Evolutionary conservation across 2,888 invertebrate species (phyloP).

Genomic region (Drosophila villosipedis): DNA sequence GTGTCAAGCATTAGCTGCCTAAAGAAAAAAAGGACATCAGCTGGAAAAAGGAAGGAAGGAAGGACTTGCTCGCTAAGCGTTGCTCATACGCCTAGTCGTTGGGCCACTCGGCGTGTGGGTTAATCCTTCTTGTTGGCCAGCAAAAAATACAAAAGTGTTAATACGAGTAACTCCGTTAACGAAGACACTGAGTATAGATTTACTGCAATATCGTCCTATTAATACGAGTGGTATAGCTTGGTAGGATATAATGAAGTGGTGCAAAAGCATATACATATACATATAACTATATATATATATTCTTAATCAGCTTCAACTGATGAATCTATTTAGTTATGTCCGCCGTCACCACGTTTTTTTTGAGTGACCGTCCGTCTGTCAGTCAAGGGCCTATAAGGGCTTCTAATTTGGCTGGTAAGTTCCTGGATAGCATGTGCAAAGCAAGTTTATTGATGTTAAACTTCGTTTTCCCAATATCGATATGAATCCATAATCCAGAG

Average conservation of each 20-base stretch:
- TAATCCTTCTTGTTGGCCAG: conserved; percentile 21
- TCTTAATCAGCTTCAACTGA: background rate
- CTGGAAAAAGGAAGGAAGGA: background rate
- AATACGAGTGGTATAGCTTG: background rate
- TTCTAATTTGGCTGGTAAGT: too few relatives aligned
- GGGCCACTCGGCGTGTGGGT: background rate
- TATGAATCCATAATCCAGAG: background rate
- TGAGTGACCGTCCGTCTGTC: background rate
- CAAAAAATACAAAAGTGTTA: conserved; percentile 9
- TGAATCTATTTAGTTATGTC: background rate
- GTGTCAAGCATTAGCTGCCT: conserved; percentile 43
- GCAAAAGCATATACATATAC: background rate
- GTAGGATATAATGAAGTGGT: background rate
- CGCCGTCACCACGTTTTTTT: background rate
- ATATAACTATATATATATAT: background rate
- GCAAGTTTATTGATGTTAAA: background rate
- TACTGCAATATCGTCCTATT: background rate
- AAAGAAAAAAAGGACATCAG: conserved; percentile 32
- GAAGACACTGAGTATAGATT: background rate
- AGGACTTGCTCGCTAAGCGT: background rate
- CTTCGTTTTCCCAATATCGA: background rate
- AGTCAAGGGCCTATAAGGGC: too few relatives aligned
- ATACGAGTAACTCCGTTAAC: conserved; percentile 7
- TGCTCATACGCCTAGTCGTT: conserved; percentile 16
- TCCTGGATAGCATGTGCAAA: too few relatives aligned